Conservation (phyloP, 2,797 vertebrate genomes). For the Lithobates sylvaticus region DNA sequence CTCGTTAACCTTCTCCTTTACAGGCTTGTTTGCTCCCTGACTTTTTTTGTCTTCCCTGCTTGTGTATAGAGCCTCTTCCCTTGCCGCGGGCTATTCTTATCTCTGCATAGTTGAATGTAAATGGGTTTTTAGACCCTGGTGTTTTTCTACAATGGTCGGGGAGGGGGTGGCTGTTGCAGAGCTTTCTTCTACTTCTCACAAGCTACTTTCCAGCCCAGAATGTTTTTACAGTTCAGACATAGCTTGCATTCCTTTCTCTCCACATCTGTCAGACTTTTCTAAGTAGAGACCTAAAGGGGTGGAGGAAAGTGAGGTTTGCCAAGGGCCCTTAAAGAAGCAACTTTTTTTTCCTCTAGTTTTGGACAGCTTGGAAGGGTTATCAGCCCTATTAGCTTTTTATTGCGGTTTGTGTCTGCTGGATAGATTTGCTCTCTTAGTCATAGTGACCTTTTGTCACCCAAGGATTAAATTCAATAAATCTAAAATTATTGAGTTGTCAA, state of each 20-base stretch:
- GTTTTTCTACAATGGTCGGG: conserved; percentile 14
- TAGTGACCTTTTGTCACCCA: too few relatives aligned
- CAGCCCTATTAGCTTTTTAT: too few relatives aligned
- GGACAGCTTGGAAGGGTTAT: too few relatives aligned
- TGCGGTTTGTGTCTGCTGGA: background rate
- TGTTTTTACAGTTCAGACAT: conserved; percentile 44
- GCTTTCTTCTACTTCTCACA: background rate
- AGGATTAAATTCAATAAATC: too few relatives aligned
- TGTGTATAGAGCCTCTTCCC: too few relatives aligned
- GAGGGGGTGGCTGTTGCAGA: conserved; percentile 12
- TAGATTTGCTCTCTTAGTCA: background rate
- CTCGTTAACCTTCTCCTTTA: background rate
- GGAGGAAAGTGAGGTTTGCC: background rate
- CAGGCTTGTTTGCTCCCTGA: background rate
- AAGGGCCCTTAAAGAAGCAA: background rate
- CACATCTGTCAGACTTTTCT: conserved; percentile 44
- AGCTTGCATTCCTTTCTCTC: conserved; percentile 48
- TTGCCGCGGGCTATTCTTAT: conserved; percentile 23
- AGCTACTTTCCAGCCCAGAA: conserved; percentile 6
- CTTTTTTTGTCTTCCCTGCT: background rate
- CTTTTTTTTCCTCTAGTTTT: background rate
- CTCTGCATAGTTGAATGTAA: conserved; percentile 16
- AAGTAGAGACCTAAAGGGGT: background rate
- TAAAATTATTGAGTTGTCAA: too few relatives aligned
- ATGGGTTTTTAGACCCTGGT: conserved; percentile 8